A percentile compares a stretch with the other conserved stretches of the same genome.
Evolutionary conservation across 2,797 vertebrate species (phyloP).

Genomic region (Chelon auratus): DNA sequence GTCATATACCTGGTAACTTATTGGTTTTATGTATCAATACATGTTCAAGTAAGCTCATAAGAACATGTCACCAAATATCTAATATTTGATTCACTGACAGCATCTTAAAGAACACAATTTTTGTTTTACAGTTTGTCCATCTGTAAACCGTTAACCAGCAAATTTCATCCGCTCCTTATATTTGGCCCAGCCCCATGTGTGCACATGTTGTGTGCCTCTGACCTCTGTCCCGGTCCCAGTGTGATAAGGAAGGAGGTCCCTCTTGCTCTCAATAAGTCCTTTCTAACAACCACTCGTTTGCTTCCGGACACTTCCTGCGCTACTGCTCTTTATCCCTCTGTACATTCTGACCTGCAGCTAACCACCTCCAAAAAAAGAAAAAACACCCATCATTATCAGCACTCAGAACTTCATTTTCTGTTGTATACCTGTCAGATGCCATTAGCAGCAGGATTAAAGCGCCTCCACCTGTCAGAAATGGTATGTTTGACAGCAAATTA

Average conservation of each 20-base stretch:
- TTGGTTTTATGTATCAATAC: not conserved
- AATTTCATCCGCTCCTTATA: conserved; percentile 22
- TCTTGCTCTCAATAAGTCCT: conserved; percentile 33
- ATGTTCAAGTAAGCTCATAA: not conserved
- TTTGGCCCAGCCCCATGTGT: conserved; percentile 23
- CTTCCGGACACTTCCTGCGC: conserved; percentile 46
- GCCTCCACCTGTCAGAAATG: conserved; percentile 44
- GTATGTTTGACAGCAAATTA: conserved; percentile 13
- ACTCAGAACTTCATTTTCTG: conserved; percentile 11
- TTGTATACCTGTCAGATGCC: conserved; percentile 52
- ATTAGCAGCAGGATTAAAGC: conserved; percentile 46
- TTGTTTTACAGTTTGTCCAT: not conserved
- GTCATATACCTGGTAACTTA: not conserved
- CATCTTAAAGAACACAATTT: conserved; percentile 2
- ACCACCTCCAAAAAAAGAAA: conserved; percentile 1
- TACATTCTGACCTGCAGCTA: conserved; percentile 40
- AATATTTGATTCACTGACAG: not conserved
- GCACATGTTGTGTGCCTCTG: conserved; percentile 43
- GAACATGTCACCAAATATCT: not conserved
- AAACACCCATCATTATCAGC: conserved; percentile 5
- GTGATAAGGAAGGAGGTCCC: conserved; percentile 58
- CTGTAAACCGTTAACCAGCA: conserved; percentile 49
- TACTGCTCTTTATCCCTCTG: conserved; percentile 31
- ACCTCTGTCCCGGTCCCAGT: conserved; percentile 62
- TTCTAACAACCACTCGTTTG: conserved; percentile 48